Base-by-base conservation (phyloP, 2,797 vertebrate genomes). In the Botia kubotai region DNA sequence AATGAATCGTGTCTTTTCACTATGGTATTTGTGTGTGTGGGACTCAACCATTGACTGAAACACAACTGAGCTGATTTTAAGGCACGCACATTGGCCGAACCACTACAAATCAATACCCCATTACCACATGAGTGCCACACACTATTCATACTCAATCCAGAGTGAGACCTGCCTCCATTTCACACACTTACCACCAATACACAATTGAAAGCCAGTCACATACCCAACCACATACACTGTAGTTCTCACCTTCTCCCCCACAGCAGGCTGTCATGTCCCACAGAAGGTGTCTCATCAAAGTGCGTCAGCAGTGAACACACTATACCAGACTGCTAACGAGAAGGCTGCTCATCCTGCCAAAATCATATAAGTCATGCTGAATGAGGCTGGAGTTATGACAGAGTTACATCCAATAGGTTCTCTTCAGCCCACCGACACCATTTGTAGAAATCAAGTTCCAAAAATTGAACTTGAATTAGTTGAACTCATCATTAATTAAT, bases 211-310 rank as follows among this genome's bases (percentile, higher is more conserved):
- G 23, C 6, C 79, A 63, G 29, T 43, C 29, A 29, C 68, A 81
- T 68, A 55, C 43, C 74, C 23, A 21, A 53, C 21, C 57, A 72
- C 63, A 78, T 62, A 69, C 66, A 77, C 43, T 3, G 26, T 14
- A 72, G 62, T 78, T 82, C 48, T 78, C 79, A 84, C 83, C 68
- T 77, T 77, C 72, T 79, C 80, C 82, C 69, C 78, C 75, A 76
- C 78, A 72, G 71, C 58, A 70, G 46, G 68, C 33, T 74, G 69
- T 72, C 73, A 75, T 63, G 50, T 82, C 58, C 58, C 26, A 76
- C 80, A 81, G 80, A 83, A 83, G 75, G 83, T 53, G 81, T 46
- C 21, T 65, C 46, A 67, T 29, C 58, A 33, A 17, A 63, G 52
- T 62, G 74, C 46, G 29, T 85, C 73, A 81, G 76, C 48, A 71